phyloP scores from a whole-genome alignment of 2,113 vertebrate species.

The Alouatta palliata region DNA sequence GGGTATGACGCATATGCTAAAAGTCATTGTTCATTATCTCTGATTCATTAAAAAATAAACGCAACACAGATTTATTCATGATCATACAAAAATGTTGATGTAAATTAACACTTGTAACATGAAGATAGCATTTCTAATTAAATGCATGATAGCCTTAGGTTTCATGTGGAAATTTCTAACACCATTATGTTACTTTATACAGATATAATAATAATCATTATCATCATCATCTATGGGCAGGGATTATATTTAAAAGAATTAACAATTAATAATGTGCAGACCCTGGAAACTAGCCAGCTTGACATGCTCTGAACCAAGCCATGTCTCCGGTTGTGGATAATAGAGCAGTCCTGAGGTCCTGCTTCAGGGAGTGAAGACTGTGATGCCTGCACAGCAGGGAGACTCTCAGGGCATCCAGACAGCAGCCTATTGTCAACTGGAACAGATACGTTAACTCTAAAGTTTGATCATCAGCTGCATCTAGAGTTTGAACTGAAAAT shows the following conservation, averaged over 20 bases:
- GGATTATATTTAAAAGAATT: slow-evolving; percentile 1
- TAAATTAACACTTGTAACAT: slow-evolving; percentile 13
- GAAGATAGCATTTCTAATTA: background rate
- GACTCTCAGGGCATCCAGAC: background rate
- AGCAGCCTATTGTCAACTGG: background rate
- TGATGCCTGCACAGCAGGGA: background rate
- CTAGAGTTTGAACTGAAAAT: slow-evolving; percentile 36
- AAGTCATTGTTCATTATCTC: background rate
- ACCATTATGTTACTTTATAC: background rate
- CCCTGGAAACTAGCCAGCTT: background rate
- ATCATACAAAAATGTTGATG: background rate
- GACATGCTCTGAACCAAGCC: background rate
- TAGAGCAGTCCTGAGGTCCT: background rate
- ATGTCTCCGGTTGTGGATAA: background rate
- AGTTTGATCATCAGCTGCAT: background rate
- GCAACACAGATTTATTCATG: background rate
- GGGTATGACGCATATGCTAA: background rate
- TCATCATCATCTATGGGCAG: background rate
- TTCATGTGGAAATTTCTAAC: background rate
- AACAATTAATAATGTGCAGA: background rate
- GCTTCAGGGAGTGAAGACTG: background rate
- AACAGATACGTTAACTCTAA: background rate
- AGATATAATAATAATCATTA: background rate
- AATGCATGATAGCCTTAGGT: background rate
- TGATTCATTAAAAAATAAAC: slow-evolving; percentile 13